Conservation (phyloP, 2,888 invertebrate species). For the Zootermopsis nevadensis region DNA sequence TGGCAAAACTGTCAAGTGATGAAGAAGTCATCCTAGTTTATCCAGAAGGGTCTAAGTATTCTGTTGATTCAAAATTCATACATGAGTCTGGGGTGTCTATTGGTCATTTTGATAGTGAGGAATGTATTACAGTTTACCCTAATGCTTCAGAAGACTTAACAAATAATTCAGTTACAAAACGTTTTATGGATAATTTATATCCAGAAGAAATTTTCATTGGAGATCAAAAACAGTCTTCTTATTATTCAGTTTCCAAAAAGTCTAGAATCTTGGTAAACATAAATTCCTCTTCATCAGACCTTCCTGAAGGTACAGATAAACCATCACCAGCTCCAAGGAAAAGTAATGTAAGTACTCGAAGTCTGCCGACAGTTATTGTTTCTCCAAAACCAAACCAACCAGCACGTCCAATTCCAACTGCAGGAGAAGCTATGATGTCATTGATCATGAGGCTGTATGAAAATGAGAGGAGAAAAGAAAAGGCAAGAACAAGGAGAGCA, state of each 20-base stretch:
- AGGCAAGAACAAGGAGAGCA: slow-evolving; percentile 6
- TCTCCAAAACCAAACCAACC: slow-evolving; percentile 5
- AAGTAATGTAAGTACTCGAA: neutral
- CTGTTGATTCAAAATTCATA: neutral
- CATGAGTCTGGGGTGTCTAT: neutral
- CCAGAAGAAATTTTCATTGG: neutral
- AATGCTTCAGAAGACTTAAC: neutral
- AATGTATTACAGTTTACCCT: neutral
- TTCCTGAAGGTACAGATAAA: neutral
- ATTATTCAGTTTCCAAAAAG: neutral
- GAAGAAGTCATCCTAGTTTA: slow-evolving; percentile 1
- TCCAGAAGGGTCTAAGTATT: neutral
- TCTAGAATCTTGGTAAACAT: neutral
- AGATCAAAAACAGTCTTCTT: neutral
- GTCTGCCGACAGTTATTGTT: neutral
- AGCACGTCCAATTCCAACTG: slow-evolving; percentile 38
- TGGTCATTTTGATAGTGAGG: neutral
- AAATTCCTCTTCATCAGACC: neutral
- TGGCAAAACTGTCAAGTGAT: neutral
- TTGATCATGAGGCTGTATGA: slow-evolving; percentile 8
- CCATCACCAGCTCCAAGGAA: neutral
- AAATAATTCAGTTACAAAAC: neutral
- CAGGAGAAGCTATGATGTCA: slow-evolving; percentile 36
- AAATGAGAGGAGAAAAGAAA: slow-evolving; percentile 38
- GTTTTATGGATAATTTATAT: neutral